phyloP scores from a whole-genome alignment of 2,888 invertebrate species.

The Brenthis ino region DNA sequence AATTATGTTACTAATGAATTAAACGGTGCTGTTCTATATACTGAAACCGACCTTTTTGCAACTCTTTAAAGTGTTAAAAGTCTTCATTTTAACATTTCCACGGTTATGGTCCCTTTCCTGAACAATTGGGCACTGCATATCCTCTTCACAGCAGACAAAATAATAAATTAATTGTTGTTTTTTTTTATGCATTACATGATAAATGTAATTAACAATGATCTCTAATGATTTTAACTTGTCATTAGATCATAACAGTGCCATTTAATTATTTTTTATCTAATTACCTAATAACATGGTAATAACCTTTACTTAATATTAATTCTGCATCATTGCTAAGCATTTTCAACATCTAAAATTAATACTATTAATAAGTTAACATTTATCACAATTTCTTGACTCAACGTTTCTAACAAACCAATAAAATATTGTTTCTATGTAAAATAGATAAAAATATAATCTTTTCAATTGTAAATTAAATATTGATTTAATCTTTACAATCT shows the following conservation, averaged over 20 bases:
- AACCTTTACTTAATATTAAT: background rate
- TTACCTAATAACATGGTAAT: constrained; percentile 25
- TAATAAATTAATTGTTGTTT: constrained; percentile 45
- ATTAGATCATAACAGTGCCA: constrained; percentile 20
- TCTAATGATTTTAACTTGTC: constrained; percentile 18
- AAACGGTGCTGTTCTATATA: constrained; percentile 45
- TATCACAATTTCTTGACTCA: too few relatives aligned
- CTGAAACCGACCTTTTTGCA: constrained; percentile 73
- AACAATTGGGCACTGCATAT: constrained; percentile 78
- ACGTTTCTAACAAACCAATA: too few relatives aligned
- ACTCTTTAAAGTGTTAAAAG: constrained; percentile 72
- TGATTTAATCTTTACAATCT: constrained; percentile 6
- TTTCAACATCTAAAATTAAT: constrained; percentile 1
- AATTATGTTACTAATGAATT: constrained; percentile 62
- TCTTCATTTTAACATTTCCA: constrained; percentile 77
- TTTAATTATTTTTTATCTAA: constrained; percentile 27
- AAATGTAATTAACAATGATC: constrained; percentile 9
- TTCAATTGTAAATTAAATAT: background rate
- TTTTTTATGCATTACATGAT: constrained; percentile 11
- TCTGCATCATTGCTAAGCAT: background rate
- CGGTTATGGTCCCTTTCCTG: constrained; percentile 69
- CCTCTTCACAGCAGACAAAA: constrained; percentile 73
- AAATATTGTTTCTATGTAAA: background rate
- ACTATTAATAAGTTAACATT: too few relatives aligned
- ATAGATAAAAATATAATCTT: background rate